Conservation (phyloP, 2,113 vertebrate genomes). For the Morone saxatilis region DNA sequence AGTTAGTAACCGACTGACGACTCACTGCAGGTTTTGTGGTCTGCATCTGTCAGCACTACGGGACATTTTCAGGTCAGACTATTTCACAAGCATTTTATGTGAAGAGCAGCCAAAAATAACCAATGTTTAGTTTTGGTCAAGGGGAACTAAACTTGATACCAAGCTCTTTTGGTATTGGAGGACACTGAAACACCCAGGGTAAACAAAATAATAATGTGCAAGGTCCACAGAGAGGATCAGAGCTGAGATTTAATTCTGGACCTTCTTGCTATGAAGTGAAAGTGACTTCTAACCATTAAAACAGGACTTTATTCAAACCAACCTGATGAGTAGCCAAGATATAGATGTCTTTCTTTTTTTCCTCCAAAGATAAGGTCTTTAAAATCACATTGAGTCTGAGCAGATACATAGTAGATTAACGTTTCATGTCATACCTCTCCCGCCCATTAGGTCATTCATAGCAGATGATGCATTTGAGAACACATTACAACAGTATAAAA, state of each 20-base stretch:
- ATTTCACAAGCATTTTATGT: neutral
- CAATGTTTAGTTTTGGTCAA: neutral
- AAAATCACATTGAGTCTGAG: slow-evolving; percentile 31
- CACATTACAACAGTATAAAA: slow-evolving; percentile 9
- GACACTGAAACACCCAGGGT: neutral
- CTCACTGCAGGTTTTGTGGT: slow-evolving; percentile 33
- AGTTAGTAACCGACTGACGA: slow-evolving; percentile 54
- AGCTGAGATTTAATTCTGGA: neutral
- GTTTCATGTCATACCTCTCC: slow-evolving; percentile 14
- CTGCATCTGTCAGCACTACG: neutral
- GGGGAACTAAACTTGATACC: neutral
- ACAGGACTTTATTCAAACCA: neutral
- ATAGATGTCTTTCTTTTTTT: slow-evolving; percentile 47
- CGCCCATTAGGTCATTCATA: slow-evolving; percentile 22
- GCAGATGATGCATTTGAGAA: slow-evolving; percentile 48
- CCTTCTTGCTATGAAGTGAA: neutral
- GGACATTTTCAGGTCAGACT: neutral
- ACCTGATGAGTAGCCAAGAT: slow-evolving; percentile 43
- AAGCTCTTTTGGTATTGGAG: neutral
- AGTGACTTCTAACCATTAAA: too few species aligned
- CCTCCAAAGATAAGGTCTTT: slow-evolving; percentile 33
- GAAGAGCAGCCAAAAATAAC: neutral
- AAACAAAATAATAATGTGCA: neutral
- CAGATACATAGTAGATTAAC: slow-evolving; percentile 14
- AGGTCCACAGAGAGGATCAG: neutral